Percentiles rank a stretch among this genome's conserved stretches.
These are phyloP conservation scores for Drosophila neocordata DNA, from an alignment of 1,140 invertebrate species.

Conservation along the genomic window DNA sequence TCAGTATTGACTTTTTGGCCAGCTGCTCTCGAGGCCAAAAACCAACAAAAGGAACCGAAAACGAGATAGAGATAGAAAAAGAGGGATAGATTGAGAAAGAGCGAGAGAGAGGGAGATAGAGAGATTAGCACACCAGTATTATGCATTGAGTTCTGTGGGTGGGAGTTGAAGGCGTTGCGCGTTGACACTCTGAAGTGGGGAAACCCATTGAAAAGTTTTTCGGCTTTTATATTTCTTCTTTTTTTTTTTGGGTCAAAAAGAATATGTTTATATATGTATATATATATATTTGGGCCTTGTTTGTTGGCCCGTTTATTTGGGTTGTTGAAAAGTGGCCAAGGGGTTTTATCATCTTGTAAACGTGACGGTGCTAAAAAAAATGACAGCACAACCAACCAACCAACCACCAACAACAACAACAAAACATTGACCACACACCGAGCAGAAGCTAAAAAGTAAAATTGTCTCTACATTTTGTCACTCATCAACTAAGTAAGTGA, in stretches of 20 bases:
- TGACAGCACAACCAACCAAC: slow-evolving; percentile 18
- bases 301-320: slow-evolving; percentile 37
- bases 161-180: slow-evolving; percentile 31
- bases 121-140: slow-evolving; percentile 57
- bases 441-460: slow-evolving; percentile 12
- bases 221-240: slow-evolving; percentile 37
- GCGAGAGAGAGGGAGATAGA: slow-evolving; percentile 32
- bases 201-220: slow-evolving; percentile 60
- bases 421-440: slow-evolving; percentile 32
- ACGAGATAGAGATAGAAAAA: neutral
- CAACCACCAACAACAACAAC: slow-evolving; percentile 23
- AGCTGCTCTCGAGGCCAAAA: slow-evolving; percentile 46
- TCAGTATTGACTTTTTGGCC: slow-evolving; percentile 69
- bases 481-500: slow-evolving; percentile 35
- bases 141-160: slow-evolving; percentile 3
- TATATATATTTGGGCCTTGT: slow-evolving; percentile 45
- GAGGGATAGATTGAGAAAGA: slow-evolving; percentile 27
- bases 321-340: slow-evolving; percentile 71
- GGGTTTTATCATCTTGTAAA: slow-evolving; percentile 77
- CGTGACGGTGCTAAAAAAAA: slow-evolving; percentile 65
- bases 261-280: slow-evolving; percentile 23
- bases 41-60: slow-evolving; percentile 3
- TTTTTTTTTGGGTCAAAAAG: slow-evolving; percentile 66
- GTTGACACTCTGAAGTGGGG: slow-evolving; percentile 7
- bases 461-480: slow-evolving; percentile 17